Base-by-base conservation (phyloP, 2,888 invertebrate genomes). In the Amblyjoppa fuscipennis region DNA sequence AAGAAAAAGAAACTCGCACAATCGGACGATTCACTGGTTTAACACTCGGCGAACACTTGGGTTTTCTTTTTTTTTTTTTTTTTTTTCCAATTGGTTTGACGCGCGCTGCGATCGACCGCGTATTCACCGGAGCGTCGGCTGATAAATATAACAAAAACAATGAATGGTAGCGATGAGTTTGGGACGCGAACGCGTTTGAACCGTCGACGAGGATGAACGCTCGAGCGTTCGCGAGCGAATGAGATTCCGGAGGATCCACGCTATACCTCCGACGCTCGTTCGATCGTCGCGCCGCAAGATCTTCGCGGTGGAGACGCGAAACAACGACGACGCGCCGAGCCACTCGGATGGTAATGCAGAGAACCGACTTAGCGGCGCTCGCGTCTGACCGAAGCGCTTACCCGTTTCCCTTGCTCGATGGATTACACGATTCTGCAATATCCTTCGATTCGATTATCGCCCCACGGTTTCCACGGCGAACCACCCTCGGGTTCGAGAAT, bases 141-240 rank as follows among this genome's bases (percentile, higher is more conserved):
- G 25, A 76, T 41, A 51, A 85, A 81, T 38, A 77, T 38, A 81
- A 85, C 73, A 87, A 73, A 85, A 85, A 83, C 76, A 87, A 81
- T 56, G 71, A 45, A 82, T 78, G 34, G 51, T 51, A 49, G 34
- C 31, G 61, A 16, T 34, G 34, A 64, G 31, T 81, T 66, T 69
- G 34, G 75, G 51, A 79, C 77, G 76, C 61, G 71, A 75, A 31
- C 84, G 77, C 31, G 41, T 34, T 28, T 13, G 3, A 4, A 31
- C 70, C 34, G 53, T 61, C 56, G 53, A 45, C 59, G 68, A 83
- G 16, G 53, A 77, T 61, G 59, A 83, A 85, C 91, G 88, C 85
- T 87, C 89, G 86, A 84, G 84, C 88, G 89, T 88, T 81, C 73
- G 75, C 87, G 87, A 87, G 87, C 90, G 91, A 91, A 89, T 89